A percentile compares a stretch with the other conserved stretches of the same genome.
Conservation (phyloP, 2,797 vertebrate species). For the Callimico goeldii region DNA sequence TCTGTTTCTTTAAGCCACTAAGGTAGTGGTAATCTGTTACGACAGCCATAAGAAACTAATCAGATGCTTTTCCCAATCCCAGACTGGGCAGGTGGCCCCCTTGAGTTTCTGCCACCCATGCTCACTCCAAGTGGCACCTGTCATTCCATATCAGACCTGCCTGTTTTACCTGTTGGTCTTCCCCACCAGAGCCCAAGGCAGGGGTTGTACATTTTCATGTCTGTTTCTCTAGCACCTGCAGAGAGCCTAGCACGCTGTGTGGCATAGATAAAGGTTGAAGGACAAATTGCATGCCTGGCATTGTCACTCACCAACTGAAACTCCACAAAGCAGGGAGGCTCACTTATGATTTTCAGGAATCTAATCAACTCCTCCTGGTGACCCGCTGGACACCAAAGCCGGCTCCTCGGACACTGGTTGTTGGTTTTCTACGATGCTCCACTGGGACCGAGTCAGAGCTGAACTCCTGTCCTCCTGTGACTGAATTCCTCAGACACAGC, state of each 20-base stretch:
- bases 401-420: background rate
- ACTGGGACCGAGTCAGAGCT: background rate
- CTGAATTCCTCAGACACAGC: background rate
- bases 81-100: background rate
- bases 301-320: background rate
- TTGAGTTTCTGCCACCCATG: background rate
- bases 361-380: background rate
- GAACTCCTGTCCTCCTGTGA: background rate
- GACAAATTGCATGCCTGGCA: background rate
- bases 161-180: background rate
- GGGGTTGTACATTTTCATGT: too few relatives aligned
- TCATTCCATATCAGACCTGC: background rate
- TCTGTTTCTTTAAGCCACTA: background rate
- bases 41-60: background rate
- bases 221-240: background rate
- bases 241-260: accelerated
- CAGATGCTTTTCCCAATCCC: background rate
- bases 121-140: background rate
- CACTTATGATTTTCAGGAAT: background rate
- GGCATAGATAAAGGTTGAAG: background rate
- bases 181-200: background rate
- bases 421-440: background rate
- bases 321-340: accelerated
- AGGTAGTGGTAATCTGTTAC: background rate
- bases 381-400: accelerated